Conservation (phyloP, 1,140 invertebrate species). For the Panulirus ornatus region DNA sequence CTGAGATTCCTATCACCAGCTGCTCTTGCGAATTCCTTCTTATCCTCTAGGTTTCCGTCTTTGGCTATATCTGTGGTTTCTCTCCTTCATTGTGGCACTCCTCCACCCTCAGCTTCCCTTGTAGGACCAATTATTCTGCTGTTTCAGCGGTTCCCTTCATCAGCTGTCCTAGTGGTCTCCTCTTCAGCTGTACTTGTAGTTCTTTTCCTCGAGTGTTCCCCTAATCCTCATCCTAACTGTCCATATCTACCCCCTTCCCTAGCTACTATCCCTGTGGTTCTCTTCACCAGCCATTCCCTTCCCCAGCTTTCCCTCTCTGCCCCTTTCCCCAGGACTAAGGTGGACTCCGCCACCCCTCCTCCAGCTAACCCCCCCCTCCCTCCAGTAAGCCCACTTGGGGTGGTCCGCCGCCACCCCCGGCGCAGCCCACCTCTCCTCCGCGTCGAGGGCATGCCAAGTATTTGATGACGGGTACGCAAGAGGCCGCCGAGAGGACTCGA, state of each 20-base stretch:
- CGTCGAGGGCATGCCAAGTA: conserved; percentile 62
- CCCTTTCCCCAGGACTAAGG: background rate
- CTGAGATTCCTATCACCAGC: background rate
- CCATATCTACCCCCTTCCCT: background rate
- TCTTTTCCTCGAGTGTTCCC: too few species aligned
- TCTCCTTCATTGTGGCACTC: background rate
- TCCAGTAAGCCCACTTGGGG: conserved; percentile 26
- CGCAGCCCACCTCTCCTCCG: conserved; percentile 33
- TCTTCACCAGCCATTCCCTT: too few species aligned
- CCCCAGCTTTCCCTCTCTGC: background rate
- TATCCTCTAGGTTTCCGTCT: too few species aligned
- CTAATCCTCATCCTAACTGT: background rate
- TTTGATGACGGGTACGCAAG: conserved; percentile 67
- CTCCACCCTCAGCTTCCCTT: background rate
- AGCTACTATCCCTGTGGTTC: background rate
- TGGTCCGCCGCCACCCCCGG: conserved; percentile 17
- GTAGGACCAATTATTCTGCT: too few species aligned
- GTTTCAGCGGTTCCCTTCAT: background rate
- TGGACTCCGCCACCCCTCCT: background rate
- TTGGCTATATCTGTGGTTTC: background rate
- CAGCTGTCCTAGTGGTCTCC: background rate
- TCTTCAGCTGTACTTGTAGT: background rate
- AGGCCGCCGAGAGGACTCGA: conserved; percentile 61
- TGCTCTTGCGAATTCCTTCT: background rate
- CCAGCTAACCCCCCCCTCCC: background rate